Evolutionary conservation across 2,113 vertebrate genomes (phyloP).

Genomic region (Brevimyrus niger): DNA sequence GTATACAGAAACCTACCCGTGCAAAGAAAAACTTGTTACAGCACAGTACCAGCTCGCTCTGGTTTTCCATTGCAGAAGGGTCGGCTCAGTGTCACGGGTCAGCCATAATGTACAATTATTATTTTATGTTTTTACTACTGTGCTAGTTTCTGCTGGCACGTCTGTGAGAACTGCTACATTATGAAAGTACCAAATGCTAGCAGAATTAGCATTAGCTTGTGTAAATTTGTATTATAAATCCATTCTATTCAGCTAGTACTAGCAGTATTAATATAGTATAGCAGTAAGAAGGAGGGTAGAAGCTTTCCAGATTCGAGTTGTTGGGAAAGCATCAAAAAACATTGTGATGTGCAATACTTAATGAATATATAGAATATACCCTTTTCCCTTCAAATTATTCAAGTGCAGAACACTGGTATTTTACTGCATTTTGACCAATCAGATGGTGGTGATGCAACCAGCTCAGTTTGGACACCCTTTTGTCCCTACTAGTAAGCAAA

Average conservation of each 20-base stretch:
- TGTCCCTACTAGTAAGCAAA: not conserved
- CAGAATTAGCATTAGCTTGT: not conserved
- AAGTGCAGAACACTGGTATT: not conserved
- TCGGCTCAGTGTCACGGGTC: not conserved
- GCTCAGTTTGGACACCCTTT: not conserved
- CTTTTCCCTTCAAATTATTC: not conserved
- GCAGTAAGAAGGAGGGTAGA: not conserved
- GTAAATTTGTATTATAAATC: not conserved
- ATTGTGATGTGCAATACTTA: not conserved
- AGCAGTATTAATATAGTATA: not conserved
- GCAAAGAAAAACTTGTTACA: not conserved
- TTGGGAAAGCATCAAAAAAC: not conserved
- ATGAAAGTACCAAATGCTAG: not conserved
- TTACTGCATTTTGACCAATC: not conserved
- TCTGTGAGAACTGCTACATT: not conserved
- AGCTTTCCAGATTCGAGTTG: not conserved
- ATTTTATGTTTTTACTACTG: not conserved
- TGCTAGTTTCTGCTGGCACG: not conserved
- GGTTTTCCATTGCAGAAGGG: not conserved
- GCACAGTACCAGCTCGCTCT: not conserved
- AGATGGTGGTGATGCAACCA: not conserved
- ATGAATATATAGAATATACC: not conserved
- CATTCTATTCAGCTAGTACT: not conserved
- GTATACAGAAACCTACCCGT: not conserved
- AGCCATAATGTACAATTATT: not conserved